Conservation (phyloP, 2,888 invertebrate genomes). For the Xylophagus ater region DNA sequence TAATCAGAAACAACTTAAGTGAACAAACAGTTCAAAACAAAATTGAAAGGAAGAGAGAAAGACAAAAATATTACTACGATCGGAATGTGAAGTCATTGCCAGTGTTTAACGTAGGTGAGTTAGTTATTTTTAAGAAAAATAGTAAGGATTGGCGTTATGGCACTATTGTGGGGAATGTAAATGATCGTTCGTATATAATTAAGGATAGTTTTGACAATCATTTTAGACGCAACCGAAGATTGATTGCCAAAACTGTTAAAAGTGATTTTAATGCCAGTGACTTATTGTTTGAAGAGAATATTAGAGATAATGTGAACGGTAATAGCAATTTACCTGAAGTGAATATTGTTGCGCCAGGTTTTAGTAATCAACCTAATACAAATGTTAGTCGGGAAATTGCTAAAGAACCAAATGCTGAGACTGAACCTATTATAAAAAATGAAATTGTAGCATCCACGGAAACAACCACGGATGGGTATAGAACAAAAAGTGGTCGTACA, state of each 20-base stretch:
- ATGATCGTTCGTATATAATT: conserved; percentile 16
- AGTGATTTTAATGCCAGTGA: conserved; percentile 10
- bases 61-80: conserved; percentile 17
- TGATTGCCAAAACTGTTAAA: conserved; percentile 13
- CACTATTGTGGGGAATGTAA: conserved; percentile 12
- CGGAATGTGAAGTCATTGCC: conserved; percentile 15
- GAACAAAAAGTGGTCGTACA: too few species aligned
- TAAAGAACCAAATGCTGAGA: too few species aligned
- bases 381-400: too few species aligned
- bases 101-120: conserved; percentile 10
- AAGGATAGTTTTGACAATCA: conserved; percentile 14
- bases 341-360: too few species aligned
- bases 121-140: conserved; percentile 19
- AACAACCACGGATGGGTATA: too few species aligned
- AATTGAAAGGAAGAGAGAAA: conserved; percentile 11
- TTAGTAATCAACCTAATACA: too few species aligned
- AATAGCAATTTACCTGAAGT: too few species aligned
- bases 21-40: conserved; percentile 12
- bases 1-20: conserved; percentile 8
- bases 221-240: conserved; percentile 12
- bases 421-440: too few species aligned
- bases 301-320: too few species aligned
- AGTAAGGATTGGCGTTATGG: conserved; percentile 18
- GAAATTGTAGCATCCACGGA: too few species aligned
- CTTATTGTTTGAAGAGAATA: too few species aligned